Evolutionary conservation across 2,113 vertebrate genomes (phyloP).

Genomic region (Gulo gulo): DNA sequence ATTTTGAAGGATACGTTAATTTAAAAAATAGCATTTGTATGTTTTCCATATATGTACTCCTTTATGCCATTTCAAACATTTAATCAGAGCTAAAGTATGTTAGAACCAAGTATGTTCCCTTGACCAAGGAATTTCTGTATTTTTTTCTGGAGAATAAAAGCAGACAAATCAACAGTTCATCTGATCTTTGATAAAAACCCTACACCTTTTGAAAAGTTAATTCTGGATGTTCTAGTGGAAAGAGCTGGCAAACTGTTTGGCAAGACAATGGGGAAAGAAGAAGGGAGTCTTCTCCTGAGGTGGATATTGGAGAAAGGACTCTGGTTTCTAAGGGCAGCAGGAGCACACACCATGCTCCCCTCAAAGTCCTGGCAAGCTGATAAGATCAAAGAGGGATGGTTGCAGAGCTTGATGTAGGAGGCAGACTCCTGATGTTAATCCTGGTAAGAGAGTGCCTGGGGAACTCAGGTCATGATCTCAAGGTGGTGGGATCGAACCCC

Average conservation of each 20-base stretch:
- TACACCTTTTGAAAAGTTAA: background rate
- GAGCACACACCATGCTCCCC: fast-evolving
- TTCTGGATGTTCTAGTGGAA: background rate
- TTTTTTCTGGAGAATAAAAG: background rate
- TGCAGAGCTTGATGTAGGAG: background rate
- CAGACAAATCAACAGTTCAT: background rate
- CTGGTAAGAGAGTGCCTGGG: too few species aligned
- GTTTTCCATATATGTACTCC: background rate
- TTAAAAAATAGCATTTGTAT: background rate
- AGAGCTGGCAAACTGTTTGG: background rate
- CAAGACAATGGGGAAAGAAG: background rate
- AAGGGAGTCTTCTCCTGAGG: background rate
- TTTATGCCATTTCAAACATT: background rate
- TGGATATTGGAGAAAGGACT: too few species aligned
- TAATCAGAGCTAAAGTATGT: background rate
- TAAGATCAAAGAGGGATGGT: background rate
- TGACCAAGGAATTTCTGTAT: background rate
- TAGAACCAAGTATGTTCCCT: background rate
- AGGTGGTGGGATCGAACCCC: too few species aligned
- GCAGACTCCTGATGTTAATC: background rate
- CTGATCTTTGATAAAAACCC: background rate
- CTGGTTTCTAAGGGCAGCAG: background rate
- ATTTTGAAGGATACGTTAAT: background rate
- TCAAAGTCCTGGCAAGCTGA: background rate
- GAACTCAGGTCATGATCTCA: too few species aligned